Evolutionary conservation across 1,140 invertebrate genomes (phyloP).

Genomic region (Lamellibrachia luymesi): DNA sequence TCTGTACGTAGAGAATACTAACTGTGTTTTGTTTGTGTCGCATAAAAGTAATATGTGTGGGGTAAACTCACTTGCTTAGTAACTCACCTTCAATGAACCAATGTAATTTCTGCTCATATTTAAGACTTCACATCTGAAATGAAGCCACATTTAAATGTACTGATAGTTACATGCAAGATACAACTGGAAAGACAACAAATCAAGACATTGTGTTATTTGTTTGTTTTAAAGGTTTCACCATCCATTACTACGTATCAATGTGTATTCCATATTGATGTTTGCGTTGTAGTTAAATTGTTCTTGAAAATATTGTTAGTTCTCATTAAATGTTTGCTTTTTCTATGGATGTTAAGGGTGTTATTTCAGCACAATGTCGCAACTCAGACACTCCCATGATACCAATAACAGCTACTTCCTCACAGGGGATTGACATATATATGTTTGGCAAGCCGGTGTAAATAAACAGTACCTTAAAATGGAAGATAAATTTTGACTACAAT

Average conservation of each 20-base stretch:
- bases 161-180: neutral
- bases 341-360: too few species aligned
- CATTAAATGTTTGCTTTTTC: neutral
- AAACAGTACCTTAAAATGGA: too few species aligned
- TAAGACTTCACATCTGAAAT: neutral
- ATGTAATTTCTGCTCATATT: neutral
- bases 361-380: too few species aligned
- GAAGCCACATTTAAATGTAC: neutral
- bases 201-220: neutral
- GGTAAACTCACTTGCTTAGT: neutral
- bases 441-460: too few species aligned
- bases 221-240: neutral
- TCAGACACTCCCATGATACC: too few species aligned
- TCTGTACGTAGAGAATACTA: too few species aligned
- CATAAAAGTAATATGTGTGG: neutral
- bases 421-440: too few species aligned
- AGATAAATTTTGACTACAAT: too few species aligned
- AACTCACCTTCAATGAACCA: neutral
- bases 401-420: too few species aligned
- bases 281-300: neutral
- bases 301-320: neutral
- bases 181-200: neutral
- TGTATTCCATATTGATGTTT: neutral
- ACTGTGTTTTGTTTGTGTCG: neutral
- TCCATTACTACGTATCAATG: neutral